These are phyloP conservation scores for Nomada fucata DNA, from an alignment of 2,888 invertebrate species.

Conservation along the genomic window DNA sequence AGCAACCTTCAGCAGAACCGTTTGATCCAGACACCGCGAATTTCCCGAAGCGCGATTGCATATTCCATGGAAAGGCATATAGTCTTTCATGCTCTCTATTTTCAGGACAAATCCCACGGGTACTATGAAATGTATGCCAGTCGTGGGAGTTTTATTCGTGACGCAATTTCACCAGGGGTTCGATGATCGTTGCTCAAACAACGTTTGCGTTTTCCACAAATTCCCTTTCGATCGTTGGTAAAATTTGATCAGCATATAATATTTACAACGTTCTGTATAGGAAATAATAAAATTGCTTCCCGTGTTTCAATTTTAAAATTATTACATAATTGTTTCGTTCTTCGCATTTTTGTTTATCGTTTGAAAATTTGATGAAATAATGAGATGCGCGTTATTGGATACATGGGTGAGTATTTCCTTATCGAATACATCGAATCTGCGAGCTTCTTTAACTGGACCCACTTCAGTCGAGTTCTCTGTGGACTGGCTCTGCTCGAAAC, in stretches of 20 bases:
- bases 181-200: conserved; percentile 39
- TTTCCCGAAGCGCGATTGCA: conserved; percentile 49
- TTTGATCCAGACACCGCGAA: conserved; percentile 46
- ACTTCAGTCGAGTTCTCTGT: background rate
- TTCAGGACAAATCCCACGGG: conserved; percentile 48
- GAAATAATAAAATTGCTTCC: no score
- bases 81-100: conserved; percentile 34
- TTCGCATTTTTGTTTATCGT: no score
- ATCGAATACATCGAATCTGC: background rate
- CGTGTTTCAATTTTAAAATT: no score
- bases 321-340: no score
- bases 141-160: conserved; percentile 48
- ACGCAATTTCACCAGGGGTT: conserved; percentile 37
- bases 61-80: conserved; percentile 24
- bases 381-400: no score
- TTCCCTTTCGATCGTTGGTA: conserved; percentile 10
- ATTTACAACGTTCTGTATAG: no score
- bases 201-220: conserved; percentile 11
- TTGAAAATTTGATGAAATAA: no score
- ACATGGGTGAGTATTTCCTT: background rate
- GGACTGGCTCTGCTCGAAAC: background rate
- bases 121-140: conserved; percentile 50
- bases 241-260: conserved; percentile 1
- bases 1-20: conserved; percentile 26
- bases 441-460: background rate